phyloP scores from a whole-genome alignment of 2,113 vertebrate genomes.

The Plectropomus leopardus region DNA sequence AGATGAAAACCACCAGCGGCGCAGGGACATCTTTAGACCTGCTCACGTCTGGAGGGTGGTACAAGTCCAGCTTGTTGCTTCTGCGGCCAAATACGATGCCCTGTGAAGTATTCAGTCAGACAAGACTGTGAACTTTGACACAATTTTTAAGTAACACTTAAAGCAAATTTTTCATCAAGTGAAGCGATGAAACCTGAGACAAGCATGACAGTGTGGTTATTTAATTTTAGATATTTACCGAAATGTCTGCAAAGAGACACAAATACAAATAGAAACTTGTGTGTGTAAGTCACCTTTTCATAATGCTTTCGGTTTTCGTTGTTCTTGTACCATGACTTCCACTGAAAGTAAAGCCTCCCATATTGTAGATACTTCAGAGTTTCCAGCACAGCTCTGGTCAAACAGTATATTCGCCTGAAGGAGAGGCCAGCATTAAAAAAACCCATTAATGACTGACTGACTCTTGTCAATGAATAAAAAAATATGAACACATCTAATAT shows the following conservation, averaged over 20 bases:
- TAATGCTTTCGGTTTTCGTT: conserved; percentile 75
- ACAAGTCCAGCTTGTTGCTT: conserved; percentile 84
- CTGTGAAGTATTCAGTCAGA: conserved; percentile 50
- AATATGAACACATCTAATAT: not conserved
- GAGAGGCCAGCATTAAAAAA: conserved; percentile 11
- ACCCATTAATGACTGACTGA: not conserved
- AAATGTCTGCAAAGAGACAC: no score
- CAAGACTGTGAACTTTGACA: not conserved
- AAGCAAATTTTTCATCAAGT: not conserved
- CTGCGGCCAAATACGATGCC: conserved; percentile 80
- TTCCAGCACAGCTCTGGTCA: conserved; percentile 81
- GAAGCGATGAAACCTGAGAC: not conserved
- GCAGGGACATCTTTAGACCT: conserved; percentile 14
- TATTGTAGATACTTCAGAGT: conserved; percentile 82
- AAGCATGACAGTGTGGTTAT: conserved; percentile 36
- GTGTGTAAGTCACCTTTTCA: conserved; percentile 84
- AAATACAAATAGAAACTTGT: no score
- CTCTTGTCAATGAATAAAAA: not conserved
- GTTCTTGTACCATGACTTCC: conserved; percentile 81
- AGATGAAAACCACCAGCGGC: conserved; percentile 82
- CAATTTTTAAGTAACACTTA: not conserved
- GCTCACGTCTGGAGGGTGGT: conserved; percentile 63
- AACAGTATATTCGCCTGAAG: conserved; percentile 77
- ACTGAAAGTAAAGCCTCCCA: conserved; percentile 79
- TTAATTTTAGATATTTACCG: no score